Percentiles rank a stretch among this genome's conserved stretches.
These are phyloP conservation scores for Charaxes varanes DNA, from an alignment of 1,140 invertebrate genomes.

Conservation along the genomic window DNA sequence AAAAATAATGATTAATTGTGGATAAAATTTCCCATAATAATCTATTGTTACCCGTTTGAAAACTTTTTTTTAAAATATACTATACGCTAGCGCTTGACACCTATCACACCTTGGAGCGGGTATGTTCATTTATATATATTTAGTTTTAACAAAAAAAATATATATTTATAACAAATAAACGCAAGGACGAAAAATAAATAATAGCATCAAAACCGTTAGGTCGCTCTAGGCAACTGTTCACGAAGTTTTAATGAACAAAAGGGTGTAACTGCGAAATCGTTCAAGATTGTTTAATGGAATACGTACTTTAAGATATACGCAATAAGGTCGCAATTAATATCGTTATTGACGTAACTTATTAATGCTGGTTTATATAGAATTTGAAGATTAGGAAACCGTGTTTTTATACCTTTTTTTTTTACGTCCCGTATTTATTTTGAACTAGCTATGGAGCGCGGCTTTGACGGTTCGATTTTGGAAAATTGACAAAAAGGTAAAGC, in stretches of 20 bases:
- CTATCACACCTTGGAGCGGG: too few species aligned
- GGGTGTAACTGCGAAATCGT: slow-evolving; percentile 22
- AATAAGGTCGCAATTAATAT: slow-evolving; percentile 17
- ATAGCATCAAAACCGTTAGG: slow-evolving; percentile 40
- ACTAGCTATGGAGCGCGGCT: slow-evolving; percentile 1
- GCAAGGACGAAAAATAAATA: slow-evolving; percentile 14
- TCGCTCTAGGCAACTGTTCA: slow-evolving; percentile 34
- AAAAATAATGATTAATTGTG: too few species aligned
- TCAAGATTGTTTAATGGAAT: slow-evolving; percentile 2
- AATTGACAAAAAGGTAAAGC: too few species aligned
- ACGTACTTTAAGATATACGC: not conserved
- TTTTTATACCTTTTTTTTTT: slow-evolving; percentile 31
- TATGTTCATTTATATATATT: too few species aligned
- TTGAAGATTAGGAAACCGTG: slow-evolving; percentile 57
- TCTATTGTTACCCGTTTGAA: too few species aligned
- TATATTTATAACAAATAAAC: too few species aligned
- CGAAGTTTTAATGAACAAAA: slow-evolving; percentile 40
- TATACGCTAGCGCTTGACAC: too few species aligned
- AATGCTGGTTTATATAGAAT: slow-evolving; percentile 47
- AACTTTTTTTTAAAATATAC: too few species aligned
- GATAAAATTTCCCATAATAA: too few species aligned
- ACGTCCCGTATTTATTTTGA: slow-evolving; percentile 8
- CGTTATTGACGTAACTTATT: slow-evolving; percentile 40
- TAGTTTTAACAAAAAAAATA: too few species aligned
- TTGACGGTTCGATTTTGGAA: too few species aligned